phyloP scores from a whole-genome alignment of 2,797 vertebrate genomes.

The Sebastolobus altivelis region DNA sequence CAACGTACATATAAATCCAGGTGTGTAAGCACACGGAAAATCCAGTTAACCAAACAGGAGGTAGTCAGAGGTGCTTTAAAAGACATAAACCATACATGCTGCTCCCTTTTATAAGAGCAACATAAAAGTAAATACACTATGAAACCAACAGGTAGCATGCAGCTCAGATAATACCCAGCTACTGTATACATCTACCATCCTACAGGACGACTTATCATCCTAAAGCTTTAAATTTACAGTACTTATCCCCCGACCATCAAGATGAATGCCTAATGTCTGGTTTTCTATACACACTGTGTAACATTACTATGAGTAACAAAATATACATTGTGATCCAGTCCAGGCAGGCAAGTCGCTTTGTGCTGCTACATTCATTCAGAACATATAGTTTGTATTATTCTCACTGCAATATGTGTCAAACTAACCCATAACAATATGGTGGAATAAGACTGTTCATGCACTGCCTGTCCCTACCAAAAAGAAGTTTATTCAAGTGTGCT shows the following conservation, averaged over 20 bases:
- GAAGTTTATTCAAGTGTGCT: no score
- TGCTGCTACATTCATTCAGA: background rate
- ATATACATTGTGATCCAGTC: background rate
- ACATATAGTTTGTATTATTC: background rate
- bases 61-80: constrained; percentile 5
- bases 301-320: background rate
- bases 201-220: background rate
- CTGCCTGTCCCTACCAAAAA: background rate
- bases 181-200: no score
- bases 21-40: constrained; percentile 22
- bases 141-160: background rate
- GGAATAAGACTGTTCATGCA: background rate
- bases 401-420: background rate
- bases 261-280: background rate
- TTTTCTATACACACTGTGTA: background rate
- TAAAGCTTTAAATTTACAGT: background rate
- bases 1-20: constrained; percentile 42
- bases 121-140: background rate
- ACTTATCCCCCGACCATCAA: background rate
- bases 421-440: background rate
- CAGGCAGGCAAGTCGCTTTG: background rate
- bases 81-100: background rate
- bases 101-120: background rate
- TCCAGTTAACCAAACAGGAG: constrained; percentile 27
- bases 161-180: background rate